Base-by-base conservation (phyloP, 2,113 vertebrate genomes). In the Oostethus manadensis region DNA sequence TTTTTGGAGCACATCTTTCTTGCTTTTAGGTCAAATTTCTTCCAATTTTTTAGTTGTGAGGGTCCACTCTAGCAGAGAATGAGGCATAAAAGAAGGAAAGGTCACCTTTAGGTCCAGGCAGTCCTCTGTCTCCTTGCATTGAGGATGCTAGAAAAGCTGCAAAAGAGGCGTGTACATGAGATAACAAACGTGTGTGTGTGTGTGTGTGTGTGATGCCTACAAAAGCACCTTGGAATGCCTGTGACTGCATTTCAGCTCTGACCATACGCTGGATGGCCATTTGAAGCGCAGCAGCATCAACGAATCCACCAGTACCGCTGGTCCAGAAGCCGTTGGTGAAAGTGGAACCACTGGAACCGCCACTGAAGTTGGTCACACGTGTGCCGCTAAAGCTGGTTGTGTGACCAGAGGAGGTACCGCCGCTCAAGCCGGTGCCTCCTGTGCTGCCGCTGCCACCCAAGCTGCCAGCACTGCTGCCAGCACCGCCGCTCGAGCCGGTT, bases 31-130 rank as follows among this genome's bases (percentile, higher is more conserved):
- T 42, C 33, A 35, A 8, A 8, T 35, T 35, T 35, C 33, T 35
- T 35, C 10, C 33, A 6, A 10, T 35, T 8, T 3, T 35, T 1
- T 35, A 10, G 33, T 8, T 35, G 11, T 4, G 0, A 42, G 13
- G 3, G 35, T 42, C 13, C 1, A 3, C 3, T 23, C 8, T 26
- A 8, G 22, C 3, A 2, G 1, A 22, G 29, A n/a, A 10, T 33
- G 29, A n/a, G 15, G 2, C 1, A 13, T 18, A 38, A 54, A 40
- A 20, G 16, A 29, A 40, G 17, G 16, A 20, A 21, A 21, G 50
- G 17, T 66, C 22, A 96, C 95, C 96, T 98, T 94, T 96, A 38
- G 82, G 86, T 70, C 94, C 94, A 48, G 92, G 89, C 33, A 86
- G 64, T 60, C 89, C 90, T 77, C 74, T 79, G 44, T 87, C 91